Conservation (phyloP, 1,140 invertebrate species). For the Aphelinus certus region DNA sequence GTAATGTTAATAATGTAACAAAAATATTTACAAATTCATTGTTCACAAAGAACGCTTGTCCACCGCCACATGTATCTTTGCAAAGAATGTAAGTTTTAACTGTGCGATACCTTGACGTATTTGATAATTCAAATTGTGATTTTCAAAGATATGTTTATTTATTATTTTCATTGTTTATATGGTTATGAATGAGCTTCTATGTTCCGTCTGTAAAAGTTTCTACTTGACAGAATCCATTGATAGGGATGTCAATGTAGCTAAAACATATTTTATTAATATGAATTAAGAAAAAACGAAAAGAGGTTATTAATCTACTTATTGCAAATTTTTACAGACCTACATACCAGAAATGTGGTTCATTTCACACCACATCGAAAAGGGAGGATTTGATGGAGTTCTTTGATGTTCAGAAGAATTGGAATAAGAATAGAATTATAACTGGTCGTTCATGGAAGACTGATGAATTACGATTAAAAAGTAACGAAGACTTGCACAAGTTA, state of each 20-base stretch:
- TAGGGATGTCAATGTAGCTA: too few relatives aligned
- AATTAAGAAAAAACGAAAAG: too few relatives aligned
- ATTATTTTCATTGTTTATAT: too few relatives aligned
- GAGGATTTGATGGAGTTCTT: slow-evolving; percentile 90
- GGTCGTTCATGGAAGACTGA: slow-evolving; percentile 91
- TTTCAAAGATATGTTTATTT: too few relatives aligned
- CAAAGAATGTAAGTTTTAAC: slow-evolving; percentile 15
- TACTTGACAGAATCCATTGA: too few relatives aligned
- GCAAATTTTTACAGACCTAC: slow-evolving; percentile 7
- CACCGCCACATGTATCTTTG: not conserved
- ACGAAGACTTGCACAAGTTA: slow-evolving; percentile 95
- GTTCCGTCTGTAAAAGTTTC: too few relatives aligned
- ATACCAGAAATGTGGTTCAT: slow-evolving; percentile 2
- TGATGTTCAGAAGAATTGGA: slow-evolving; percentile 89
- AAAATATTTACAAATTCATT: slow-evolving; percentile 52
- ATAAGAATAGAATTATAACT: slow-evolving; percentile 77
- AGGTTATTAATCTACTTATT: slow-evolving; percentile 16
- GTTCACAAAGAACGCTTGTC: slow-evolving; percentile 28
- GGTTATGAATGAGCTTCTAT: too few relatives aligned
- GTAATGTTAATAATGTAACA: slow-evolving; percentile 46
- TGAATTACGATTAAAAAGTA: slow-evolving; percentile 95
- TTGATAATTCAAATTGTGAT: too few relatives aligned
- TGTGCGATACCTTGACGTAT: too few relatives aligned
- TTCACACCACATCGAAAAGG: slow-evolving; percentile 62
- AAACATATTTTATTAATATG: too few relatives aligned